Base-by-base conservation (phyloP, 2,888 invertebrate species). In the Apodemia mormo region DNA sequence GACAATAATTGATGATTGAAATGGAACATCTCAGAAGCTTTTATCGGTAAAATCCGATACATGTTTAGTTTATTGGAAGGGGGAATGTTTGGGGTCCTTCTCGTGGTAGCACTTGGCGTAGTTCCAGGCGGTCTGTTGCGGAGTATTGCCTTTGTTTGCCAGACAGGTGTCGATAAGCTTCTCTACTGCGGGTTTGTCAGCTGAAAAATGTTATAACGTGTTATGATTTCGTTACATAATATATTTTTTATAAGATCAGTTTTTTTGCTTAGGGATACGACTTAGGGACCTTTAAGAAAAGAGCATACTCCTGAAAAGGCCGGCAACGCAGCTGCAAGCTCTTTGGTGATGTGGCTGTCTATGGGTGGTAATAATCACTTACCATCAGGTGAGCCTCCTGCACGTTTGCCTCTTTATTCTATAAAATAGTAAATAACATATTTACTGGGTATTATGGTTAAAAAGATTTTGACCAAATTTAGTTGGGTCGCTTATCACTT, bases 51-150 rank as follows among this genome's bases (percentile, higher is more conserved):
- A 30, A 30, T 61, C 58, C 64, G 14, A 14, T 14, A 54, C 8
- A 22, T 37, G 64, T 61, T 14, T 64, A 14, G 58, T 78, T 89
- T 90, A 92, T 75, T 90, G 75, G 82, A 93, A 85, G 76, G 93
- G 88, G 72, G 93, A 85, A 77, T 94, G 92, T 66, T 93, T 92
- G n/a, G 93, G 92, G 74, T 93, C 92, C 78, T 94, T 93, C 78
- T 93, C 93, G 75, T 94, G 93, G 81, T 93, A 94, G 78, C 94
- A 94, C 68, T 92, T 93, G 75, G 91, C 88, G 82, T 92, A 93
- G 85, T 93, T 93, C 93, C 93, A 94, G 12, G 94, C 94, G 0
- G 92, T 90, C 78, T 94, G 92, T 12, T 91, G 89, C 0, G 93
- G 92, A 0, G 87, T 87, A 80, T 86, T 90, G 54, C 93, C 93